Conservation (phyloP, 2,888 invertebrate species). For the Ecliptopera silaceata region DNA sequence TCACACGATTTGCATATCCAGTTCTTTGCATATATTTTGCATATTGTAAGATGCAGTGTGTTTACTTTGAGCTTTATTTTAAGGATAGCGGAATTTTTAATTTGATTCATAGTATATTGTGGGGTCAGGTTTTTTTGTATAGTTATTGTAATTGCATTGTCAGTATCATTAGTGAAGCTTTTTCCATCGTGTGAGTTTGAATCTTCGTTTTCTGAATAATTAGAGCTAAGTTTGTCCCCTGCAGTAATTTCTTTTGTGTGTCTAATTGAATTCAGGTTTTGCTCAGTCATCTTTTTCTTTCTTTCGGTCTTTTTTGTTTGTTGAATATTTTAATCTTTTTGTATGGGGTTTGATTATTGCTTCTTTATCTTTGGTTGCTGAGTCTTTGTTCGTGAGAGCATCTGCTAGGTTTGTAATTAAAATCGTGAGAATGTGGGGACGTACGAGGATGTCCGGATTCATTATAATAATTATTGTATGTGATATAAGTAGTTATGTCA, state of each 20-base stretch:
- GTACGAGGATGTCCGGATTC: constrained; percentile 54
- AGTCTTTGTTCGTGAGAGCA: constrained; percentile 56
- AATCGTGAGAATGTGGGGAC: constrained; percentile 76
- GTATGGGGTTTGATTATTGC: constrained; percentile 57
- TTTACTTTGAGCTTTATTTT: constrained; percentile 78
- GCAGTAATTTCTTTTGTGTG: constrained; percentile 68
- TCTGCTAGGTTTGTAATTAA: constrained; percentile 74
- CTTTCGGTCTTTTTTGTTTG: constrained; percentile 50
- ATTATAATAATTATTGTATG: constrained; percentile 42
- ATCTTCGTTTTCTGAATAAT: constrained; percentile 66
- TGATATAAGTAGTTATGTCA: constrained; percentile 40
- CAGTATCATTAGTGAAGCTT: constrained; percentile 69
- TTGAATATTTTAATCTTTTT: constrained; percentile 72
- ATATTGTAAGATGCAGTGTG: constrained; percentile 60
- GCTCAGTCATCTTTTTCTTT: constrained; percentile 69
- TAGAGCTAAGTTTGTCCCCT: constrained; percentile 76
- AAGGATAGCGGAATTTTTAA: constrained; percentile 70
- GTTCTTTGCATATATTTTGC: constrained; percentile 72
- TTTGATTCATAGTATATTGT: constrained; percentile 63
- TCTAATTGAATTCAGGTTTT: constrained; percentile 80
- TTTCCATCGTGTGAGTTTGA: constrained; percentile 65
- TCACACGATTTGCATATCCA: constrained; percentile 82
- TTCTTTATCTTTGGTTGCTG: constrained; percentile 61
- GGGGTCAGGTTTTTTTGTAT: constrained; percentile 76
- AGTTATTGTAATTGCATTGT: constrained; percentile 62